Evolutionary conservation across 2,888 invertebrate species (phyloP), one percentile per base, ranked within the genome.

Genomic region (Ramazzottius varieornatus): DNA sequence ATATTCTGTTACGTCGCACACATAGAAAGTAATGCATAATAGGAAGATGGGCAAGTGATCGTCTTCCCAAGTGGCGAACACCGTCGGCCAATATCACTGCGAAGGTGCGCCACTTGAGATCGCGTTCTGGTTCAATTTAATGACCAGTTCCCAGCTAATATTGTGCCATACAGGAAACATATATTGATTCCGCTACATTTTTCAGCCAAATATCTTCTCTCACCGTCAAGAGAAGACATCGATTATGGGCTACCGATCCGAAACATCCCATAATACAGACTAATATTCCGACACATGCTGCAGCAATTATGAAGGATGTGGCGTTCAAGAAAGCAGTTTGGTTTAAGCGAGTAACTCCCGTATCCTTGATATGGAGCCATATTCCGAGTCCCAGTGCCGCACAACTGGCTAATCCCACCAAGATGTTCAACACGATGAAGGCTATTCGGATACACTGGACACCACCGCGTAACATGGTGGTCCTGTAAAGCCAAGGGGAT

Each of bases 191-290:
- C n/a, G n/a, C n/a, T n/a, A n/a, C n/a, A n/a, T n/a, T n/a, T n/a
- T n/a, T n/a, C n/a, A n/a, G n/a, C n/a, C n/a, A n/a, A n/a, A n/a
- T n/a, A n/a, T n/a, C n/a, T n/a, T n/a, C n/a, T n/a, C 54, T 54
- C 54, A 54, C 54, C 54, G 29, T n/a, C 29, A 54, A n/a, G 4
- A 54, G 54, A 16, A 54, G 29, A 29, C 13, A n/a, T 24, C 29
- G 13, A 54, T 29, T 54, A 29, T 16, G 20, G 4, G 29, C n/a
- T 24, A 8, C 8, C 13, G 54, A 16, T 54, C 54, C 54, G 24
- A 8, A 54, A 54, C 54, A 54, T 16, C 54, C 54, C 54, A 54
- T 54, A n/a, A 54, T 54, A 29, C 54, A 54, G 29, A 54, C 29
- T 4, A 54, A 29, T 16, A 54, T 54, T 54, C 54, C 54, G 29